These are phyloP conservation scores for Neodiprion virginianus DNA, from an alignment of 1,140 invertebrate genomes.

Conservation along the genomic window DNA sequence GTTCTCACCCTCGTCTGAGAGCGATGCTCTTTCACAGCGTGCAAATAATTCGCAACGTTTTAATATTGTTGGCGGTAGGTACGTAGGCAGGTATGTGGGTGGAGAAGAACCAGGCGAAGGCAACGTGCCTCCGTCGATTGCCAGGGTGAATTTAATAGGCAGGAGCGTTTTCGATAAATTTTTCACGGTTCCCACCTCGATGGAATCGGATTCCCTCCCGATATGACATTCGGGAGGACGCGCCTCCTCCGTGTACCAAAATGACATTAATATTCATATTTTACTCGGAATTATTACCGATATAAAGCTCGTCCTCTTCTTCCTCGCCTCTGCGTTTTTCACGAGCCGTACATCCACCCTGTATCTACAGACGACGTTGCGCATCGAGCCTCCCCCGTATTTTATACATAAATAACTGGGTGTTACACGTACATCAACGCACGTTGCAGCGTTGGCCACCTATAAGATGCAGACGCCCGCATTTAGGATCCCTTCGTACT, in stretches of 20 bases:
- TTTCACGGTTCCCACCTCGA: neutral
- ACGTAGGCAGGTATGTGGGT: neutral
- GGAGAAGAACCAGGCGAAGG: neutral
- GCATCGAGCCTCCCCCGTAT: neutral
- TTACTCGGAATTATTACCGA: neutral
- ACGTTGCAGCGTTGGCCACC: no score
- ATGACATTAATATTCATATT: conserved; percentile 8
- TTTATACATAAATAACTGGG: neutral
- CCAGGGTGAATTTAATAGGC: neutral
- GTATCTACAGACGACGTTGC: no score
- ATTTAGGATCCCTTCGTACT: no score
- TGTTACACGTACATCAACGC: neutral
- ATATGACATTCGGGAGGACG: neutral
- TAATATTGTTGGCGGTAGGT: neutral
- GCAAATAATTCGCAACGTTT: conserved; percentile 3
- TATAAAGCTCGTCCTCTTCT: neutral
- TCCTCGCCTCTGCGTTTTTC: no score
- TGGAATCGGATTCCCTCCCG: neutral
- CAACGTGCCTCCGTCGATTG: neutral
- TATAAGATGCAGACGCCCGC: no score
- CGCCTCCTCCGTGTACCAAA: neutral
- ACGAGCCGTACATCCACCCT: no score
- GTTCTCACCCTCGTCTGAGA: neutral
- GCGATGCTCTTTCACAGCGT: neutral
- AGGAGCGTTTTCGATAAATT: neutral